Evolutionary conservation across 2,113 vertebrate species (phyloP).

Genomic region (Scalopus aquaticus): DNA sequence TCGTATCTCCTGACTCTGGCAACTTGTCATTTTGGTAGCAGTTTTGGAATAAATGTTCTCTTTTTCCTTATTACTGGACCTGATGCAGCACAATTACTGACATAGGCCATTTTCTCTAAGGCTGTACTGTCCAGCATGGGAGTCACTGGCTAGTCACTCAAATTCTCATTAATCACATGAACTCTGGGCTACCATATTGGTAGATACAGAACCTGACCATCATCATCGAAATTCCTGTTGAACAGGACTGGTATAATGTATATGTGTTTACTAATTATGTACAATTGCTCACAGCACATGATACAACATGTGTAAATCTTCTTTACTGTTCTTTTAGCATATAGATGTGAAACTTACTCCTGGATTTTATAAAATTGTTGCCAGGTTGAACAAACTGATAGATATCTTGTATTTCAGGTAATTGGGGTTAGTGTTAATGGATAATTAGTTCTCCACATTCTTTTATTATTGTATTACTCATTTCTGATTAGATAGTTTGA

Average conservation of each 20-base stretch:
- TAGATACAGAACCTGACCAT: neutral
- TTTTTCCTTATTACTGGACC: neutral
- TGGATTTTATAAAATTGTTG: neutral
- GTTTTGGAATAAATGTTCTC: neutral
- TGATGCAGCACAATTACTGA: neutral
- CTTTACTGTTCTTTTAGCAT: neutral
- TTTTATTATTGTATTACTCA: neutral
- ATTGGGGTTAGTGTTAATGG: neutral
- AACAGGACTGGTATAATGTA: neutral
- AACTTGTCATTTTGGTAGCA: neutral
- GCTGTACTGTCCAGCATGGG: neutral
- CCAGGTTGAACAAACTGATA: neutral
- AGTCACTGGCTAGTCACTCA: neutral
- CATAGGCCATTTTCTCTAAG: neutral
- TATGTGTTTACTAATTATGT: neutral
- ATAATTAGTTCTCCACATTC: neutral
- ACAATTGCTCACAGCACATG: neutral
- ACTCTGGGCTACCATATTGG: neutral
- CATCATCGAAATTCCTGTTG: neutral
- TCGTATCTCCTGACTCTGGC: neutral
- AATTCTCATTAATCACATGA: neutral
- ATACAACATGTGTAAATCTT: neutral
- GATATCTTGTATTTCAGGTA: neutral
- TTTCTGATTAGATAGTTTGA: neutral
- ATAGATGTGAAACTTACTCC: neutral